Base-by-base conservation (phyloP, 2,113 vertebrate genomes). In the Coreoperca whiteheadi region DNA sequence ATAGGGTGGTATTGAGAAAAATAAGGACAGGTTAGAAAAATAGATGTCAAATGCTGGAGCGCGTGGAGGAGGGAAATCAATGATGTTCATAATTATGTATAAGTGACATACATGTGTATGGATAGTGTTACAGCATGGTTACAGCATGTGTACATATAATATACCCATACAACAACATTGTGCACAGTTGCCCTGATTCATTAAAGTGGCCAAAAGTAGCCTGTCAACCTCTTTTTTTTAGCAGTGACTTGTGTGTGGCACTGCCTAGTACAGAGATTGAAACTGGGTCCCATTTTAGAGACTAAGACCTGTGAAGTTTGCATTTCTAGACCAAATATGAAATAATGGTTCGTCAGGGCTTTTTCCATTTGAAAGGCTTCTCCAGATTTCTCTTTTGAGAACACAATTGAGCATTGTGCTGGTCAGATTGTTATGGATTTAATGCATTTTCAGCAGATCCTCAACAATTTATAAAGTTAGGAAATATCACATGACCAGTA, bases 21-120 rank as follows among this genome's bases (percentile, higher is more conserved):
- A 78, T 21, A 61, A 37, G 76, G 46, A 68, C 53, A 28, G 28
- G 32, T 50, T 54, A 15, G 60, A 79, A 69, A 77, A 34, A 8
- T 8, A 56, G 18, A 15, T 73, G 59, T 77, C 64, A 79, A 79
- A 63, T 14, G 56, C 65, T 51, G 11, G 57, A 57, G 11, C 41
- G 28, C 8, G 15, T 34, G 46, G 68, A 63, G 43, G 50, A 64
- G 37, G 56, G 12, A 57, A 64, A 74, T 88, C 61, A 74, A 6
- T 67, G 16, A 21, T 30, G 66, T 68, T 63, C 32, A 68, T 15
- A 37, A 67, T 85, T 83, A 87, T 86, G 80, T 89, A 90, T 88
- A 72, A 10, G 75, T 84, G 81, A 78, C 84, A 79, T 65, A 61
- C 10, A 25, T 39, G 66, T 87, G 69, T 46, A 25, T 53, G 68